Evolutionary conservation across 1,140 invertebrate genomes (phyloP).

Genomic region (Thalassaphorura encarpata): DNA sequence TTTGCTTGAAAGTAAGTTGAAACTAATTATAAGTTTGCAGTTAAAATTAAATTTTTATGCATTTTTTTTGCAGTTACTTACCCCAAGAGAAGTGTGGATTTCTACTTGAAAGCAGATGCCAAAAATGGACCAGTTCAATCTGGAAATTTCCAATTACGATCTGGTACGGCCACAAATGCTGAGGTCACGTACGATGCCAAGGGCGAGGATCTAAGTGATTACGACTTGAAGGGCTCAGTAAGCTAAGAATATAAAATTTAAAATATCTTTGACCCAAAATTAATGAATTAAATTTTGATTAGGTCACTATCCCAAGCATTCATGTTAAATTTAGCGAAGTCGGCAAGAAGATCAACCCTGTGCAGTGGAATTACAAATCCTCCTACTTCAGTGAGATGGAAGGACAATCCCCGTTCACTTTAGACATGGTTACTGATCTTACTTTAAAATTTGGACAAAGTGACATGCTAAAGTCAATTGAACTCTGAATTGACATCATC

Average conservation of each 20-base stretch:
- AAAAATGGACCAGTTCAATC: conserved; percentile 4
- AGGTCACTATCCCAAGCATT: conserved; percentile 15
- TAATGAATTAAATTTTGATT: not conserved
- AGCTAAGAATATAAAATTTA: conserved; percentile 1
- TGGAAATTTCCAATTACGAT: conserved; percentile 1
- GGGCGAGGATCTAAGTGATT: conserved; percentile 2
- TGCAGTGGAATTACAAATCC: conserved; percentile 17
- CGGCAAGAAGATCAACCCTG: not conserved
- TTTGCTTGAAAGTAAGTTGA: conserved; percentile 18
- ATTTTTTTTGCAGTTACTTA: conserved; percentile 17
- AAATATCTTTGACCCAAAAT: not conserved
- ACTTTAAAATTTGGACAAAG: conserved; percentile 5
- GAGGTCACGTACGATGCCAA: conserved; percentile 6
- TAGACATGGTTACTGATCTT: conserved; percentile 21
- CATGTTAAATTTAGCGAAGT: conserved; percentile 22
- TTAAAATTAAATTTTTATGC: not conserved
- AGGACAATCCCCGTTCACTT: not conserved
- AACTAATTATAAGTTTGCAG: not conserved
- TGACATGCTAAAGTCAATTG: conserved; percentile 10
- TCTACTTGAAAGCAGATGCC: conserved; percentile 15
- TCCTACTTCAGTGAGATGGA: conserved; percentile 11
- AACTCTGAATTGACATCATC: conserved; percentile 14
- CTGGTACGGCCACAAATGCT: not conserved
- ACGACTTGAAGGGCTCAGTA: conserved; percentile 11
- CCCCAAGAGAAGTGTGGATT: conserved; percentile 14